phyloP scores from a whole-genome alignment of 2,113 vertebrate species.

The Conger conger region DNA sequence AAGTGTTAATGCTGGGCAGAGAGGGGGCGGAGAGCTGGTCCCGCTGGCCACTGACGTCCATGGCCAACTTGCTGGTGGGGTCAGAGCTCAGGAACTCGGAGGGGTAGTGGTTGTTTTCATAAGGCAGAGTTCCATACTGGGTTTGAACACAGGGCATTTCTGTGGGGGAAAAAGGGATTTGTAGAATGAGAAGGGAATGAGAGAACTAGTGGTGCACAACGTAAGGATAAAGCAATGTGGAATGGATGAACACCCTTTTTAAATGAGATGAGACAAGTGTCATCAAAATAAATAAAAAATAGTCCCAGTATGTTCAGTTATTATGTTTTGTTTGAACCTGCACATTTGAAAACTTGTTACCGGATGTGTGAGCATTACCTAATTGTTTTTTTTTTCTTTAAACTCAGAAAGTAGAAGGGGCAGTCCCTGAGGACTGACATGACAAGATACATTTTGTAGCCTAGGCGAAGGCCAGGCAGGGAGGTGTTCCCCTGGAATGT shows the following conservation, averaged over 20 bases:
- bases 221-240: neutral
- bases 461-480: neutral
- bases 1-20: conserved; percentile 90
- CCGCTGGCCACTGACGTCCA: conserved; percentile 82
- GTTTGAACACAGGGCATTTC: conserved; percentile 96
- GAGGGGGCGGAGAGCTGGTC: conserved; percentile 74
- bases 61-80: conserved; percentile 75
- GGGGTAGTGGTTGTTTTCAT: conserved; percentile 72
- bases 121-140: conserved; percentile 78
- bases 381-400: neutral
- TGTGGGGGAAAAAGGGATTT: conserved; percentile 47
- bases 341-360: neutral
- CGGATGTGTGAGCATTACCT: neutral
- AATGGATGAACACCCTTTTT: neutral
- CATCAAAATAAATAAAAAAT: neutral
- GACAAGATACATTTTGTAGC: neutral
- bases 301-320: neutral
- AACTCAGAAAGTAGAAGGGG: neutral
- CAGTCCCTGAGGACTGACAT: neutral
- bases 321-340: neutral
- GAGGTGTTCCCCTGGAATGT: neutral
- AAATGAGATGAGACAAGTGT: neutral
- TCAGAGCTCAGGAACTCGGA: conserved; percentile 80
- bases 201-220: neutral
- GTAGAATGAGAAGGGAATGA: neutral